Evolutionary conservation across 2,888 invertebrate genomes (phyloP), one percentile per base, ranked within the genome.

Genomic region (Platycnemis pennipes): DNA sequence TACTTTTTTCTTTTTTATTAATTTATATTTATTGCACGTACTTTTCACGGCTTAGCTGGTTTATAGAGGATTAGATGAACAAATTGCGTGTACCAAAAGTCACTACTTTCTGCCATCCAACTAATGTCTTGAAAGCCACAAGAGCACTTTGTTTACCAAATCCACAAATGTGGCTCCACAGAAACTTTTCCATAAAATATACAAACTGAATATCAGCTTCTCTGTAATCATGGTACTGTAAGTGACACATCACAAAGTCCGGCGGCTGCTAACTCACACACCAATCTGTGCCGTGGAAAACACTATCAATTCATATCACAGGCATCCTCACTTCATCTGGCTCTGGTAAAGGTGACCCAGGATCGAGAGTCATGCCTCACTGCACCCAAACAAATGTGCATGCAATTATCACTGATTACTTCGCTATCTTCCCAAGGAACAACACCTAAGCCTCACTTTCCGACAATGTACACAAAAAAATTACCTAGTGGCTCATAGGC

Each of bases 101-200:
- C 88, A 88, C 94, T 46, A 87, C 88, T 88, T 94, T 63, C 88
- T 94, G 69, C 88, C 63, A 94, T 88, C 56, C 77, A 86, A 94
- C 88, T 94, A 69, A 88, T 86, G 86, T 94, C 94, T 94, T 77
- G 88, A 94, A 88, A 94, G 88, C 63, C 88, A 94, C 94, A 94
- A 94, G 88, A 88, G 88, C 63, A 88, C 88, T 94, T 94, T 94
- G 63, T 94, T 94, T 69, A 91, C 91, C 91, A 91, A 91, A 22
- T 91, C 91, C 91, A 91, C 91, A 53, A n/a, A 44, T 53, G 91
- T 91, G 91, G 91, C 91, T 63, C 91, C 45, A 91, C 91, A 91
- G 91, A 91, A 91, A 91, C 91, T 91, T 91, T n/a, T 91, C 91
- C 91, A 91, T 91, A 91, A 91, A 91, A 91, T 91, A 91, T 91